Conservation (phyloP, 1,140 invertebrate species). For the Heliconius congener region DNA sequence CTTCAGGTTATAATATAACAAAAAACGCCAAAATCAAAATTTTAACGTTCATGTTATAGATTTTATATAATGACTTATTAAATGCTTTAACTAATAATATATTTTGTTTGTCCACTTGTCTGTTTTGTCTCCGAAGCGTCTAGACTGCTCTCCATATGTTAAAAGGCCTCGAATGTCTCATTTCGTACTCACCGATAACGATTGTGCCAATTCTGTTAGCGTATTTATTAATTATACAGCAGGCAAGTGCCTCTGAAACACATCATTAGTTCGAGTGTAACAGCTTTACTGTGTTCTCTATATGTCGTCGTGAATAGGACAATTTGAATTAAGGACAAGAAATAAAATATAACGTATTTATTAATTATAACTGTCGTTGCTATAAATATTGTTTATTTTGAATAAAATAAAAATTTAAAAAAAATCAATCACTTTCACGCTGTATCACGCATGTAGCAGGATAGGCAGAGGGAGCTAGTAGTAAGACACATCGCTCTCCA, state of each 20-base stretch:
- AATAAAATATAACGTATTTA: background rate
- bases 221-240: slow-evolving; percentile 34
- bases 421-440: no score
- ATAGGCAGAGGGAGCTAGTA: no score
- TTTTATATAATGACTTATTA: background rate
- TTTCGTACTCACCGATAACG: slow-evolving; percentile 24
- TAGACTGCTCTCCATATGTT: slow-evolving; percentile 36
- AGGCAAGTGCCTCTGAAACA: slow-evolving; percentile 22
- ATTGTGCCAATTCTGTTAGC: slow-evolving; percentile 35
- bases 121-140: slow-evolving; percentile 32
- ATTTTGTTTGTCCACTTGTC: slow-evolving; percentile 21
- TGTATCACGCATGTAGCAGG: no score
- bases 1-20: no score
- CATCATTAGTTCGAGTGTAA: slow-evolving; percentile 34
- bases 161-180: slow-evolving; percentile 27
- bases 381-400: no score
- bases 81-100: background rate
- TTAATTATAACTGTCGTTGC: background rate
- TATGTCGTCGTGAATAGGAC: slow-evolving; percentile 26
- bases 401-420: no score
- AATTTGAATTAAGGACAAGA: slow-evolving; percentile 13
- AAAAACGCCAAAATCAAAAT: no score
- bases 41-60: background rate
- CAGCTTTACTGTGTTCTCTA: slow-evolving; percentile 26
- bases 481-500: no score